Percentiles rank a stretch among this genome's conserved stretches.
These are phyloP conservation scores for Brachypalpus laphriformis DNA, from an alignment of 2,888 invertebrate genomes.

Conservation along the genomic window DNA sequence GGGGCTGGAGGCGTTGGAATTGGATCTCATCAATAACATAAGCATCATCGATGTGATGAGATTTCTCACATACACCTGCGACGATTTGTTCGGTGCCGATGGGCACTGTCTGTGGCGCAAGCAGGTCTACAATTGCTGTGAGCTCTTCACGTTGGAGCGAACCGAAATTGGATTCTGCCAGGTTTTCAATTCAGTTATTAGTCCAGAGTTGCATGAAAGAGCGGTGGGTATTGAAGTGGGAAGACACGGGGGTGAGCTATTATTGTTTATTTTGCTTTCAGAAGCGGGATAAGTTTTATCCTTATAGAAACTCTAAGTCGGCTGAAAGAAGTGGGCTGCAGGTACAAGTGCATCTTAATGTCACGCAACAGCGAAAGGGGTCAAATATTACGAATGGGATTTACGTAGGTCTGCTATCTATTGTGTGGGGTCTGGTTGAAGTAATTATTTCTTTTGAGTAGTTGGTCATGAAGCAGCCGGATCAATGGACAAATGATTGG, in stretches of 20 bases:
- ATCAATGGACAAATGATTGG: slow-evolving; percentile 77
- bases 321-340: slow-evolving; percentile 79
- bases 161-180: slow-evolving; percentile 83
- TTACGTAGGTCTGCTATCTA: slow-evolving; percentile 70
- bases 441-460: slow-evolving; percentile 21
- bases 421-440: neutral
- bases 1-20: slow-evolving; percentile 47
- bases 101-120: slow-evolving; percentile 82
- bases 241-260: neutral
- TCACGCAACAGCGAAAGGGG: slow-evolving; percentile 67
- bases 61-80: slow-evolving; percentile 77
- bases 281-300: slow-evolving; percentile 78
- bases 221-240: slow-evolving; percentile 70
- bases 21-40: slow-evolving; percentile 77
- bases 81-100: slow-evolving; percentile 80
- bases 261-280: slow-evolving; percentile 51
- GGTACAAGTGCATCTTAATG: slow-evolving; percentile 75
- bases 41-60: slow-evolving; percentile 77
- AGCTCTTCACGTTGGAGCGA: slow-evolving; percentile 82
- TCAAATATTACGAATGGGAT: slow-evolving; percentile 75
- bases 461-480: slow-evolving; percentile 78
- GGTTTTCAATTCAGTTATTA: slow-evolving; percentile 82
- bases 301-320: slow-evolving; percentile 77
- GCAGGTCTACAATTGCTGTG: slow-evolving; percentile 82
- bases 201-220: slow-evolving; percentile 65